Conservation (phyloP, 92 coral and sea anemone genomes). For the Pocillopora grandis region DNA sequence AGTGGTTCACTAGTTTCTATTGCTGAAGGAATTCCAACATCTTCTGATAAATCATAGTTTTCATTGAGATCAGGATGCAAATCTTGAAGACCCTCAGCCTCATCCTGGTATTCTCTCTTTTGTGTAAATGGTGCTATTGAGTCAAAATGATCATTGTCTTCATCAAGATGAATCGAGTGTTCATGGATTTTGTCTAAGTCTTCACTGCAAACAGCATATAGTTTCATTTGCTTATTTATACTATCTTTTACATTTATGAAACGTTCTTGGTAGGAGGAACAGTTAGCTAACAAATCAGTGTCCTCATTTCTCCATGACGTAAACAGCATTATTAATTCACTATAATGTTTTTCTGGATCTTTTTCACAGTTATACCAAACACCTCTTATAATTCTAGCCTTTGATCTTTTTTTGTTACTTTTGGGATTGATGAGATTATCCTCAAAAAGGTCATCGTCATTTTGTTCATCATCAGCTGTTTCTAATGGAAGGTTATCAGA, state of each 20-base stretch:
- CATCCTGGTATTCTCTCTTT: slow-evolving; percentile 42
- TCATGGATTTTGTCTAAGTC: slow-evolving; percentile 53
- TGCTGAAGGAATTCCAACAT: too few species aligned
- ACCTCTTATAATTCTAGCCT: slow-evolving; percentile 45
- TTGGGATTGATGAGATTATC: background rate
- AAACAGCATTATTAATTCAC: slow-evolving; percentile 67
- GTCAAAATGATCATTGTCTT: slow-evolving; percentile 14
- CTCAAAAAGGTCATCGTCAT: slow-evolving; percentile 33
- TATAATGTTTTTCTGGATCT: slow-evolving; percentile 52
- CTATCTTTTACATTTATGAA: slow-evolving; percentile 28
- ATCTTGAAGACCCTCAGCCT: slow-evolving; percentile 54
- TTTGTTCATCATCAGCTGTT: slow-evolving; percentile 28
- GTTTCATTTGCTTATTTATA: slow-evolving; percentile 50
- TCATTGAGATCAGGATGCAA: slow-evolving; percentile 63
- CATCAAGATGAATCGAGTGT: slow-evolving; percentile 33
- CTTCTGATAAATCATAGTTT: background rate
- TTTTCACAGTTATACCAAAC: slow-evolving; percentile 9
- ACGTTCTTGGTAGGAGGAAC: slow-evolving; percentile 47
- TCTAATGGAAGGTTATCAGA: slow-evolving; percentile 37
- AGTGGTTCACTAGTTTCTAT: too few species aligned
- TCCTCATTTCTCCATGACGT: slow-evolving; percentile 72
- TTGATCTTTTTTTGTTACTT: slow-evolving; percentile 35
- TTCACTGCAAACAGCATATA: slow-evolving; percentile 59
- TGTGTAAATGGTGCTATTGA: too few species aligned
- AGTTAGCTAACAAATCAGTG: slow-evolving; percentile 48